Evolutionary conservation across 2,797 vertebrate species (phyloP), one percentile per base, ranked within the genome.

Genomic region (Typhlichthys eigenmanni): DNA sequence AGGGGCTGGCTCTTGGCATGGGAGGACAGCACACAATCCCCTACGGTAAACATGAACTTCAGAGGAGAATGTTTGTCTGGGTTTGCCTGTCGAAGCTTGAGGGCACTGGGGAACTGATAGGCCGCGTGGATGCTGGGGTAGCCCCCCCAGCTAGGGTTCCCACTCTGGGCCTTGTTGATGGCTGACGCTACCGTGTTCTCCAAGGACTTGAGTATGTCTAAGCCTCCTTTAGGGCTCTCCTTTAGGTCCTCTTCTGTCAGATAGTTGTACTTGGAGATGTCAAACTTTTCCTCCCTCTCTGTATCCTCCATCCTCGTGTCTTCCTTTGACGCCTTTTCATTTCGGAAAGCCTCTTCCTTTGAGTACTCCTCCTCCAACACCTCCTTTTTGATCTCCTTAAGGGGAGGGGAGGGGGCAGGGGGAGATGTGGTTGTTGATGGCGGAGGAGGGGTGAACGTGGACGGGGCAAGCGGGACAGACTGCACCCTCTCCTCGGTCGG

Each of bases 111-210:
- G 68, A 99, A 95, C 82, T 99, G 98, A 83, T 99, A 99, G 78
- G 98, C 98, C 29, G 98, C 98, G 1, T 99, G 98, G 83, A 99
- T 99, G 88, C 98, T 99, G 43, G 95, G 95, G 75, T 99, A 99
- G 66, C 98, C 98, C 0, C 98, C 96, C 96, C 98, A 99, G 82
- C 95, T 98, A 4, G 97, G 96, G 9, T 96, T 95, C 62, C 96
- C 96, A 32, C 96, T 98, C 91, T 99, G 97, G 47, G 97, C 98
- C 91, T 99, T 99, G 87, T 96, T 98, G 85, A 99, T 99, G 47
- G 97, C 97, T 1, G 96, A 97, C 0, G 96, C 95, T 74, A 99
- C 97, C 0, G 98, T 98, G 83, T 98, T 97, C 91, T 99, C 98
- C 55, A 99, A 89, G 69, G 96, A 99, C 85, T 99, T 99, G 10